Evolutionary conservation across 2,888 invertebrate genomes (phyloP).

Genomic region (Epicampocera succincta): DNA sequence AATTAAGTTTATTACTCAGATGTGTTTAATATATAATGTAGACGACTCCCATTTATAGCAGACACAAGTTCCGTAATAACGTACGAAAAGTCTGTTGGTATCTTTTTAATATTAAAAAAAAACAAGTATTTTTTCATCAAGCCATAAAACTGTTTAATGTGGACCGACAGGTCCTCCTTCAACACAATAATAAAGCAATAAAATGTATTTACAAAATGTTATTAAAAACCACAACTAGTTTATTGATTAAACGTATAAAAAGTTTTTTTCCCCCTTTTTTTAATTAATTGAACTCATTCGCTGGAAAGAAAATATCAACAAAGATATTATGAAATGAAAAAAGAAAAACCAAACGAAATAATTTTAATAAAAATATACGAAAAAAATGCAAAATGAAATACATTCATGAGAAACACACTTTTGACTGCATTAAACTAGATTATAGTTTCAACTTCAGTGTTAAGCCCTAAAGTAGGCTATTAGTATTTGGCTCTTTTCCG

Average conservation of each 20-base stretch:
- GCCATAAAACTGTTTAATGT: slow-evolving; percentile 4
- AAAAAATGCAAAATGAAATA: background rate
- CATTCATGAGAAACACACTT: background rate
- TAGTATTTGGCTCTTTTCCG: background rate
- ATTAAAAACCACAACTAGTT: slow-evolving; percentile 24
- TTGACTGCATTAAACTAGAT: slow-evolving; percentile 42
- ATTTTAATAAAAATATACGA: slow-evolving; percentile 4
- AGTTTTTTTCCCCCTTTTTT: background rate
- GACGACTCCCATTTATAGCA: slow-evolving; percentile 21
- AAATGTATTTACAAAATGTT: slow-evolving; percentile 16
- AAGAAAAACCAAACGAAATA: background rate
- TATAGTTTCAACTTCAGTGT: slow-evolving; percentile 18
- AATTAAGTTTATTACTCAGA: slow-evolving; percentile 24
- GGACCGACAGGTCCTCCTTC: background rate
- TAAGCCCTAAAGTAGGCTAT: slow-evolving; percentile 55
- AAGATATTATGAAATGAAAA: background rate
- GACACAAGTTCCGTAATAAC: background rate
- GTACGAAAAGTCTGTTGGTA: background rate
- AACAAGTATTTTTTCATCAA: background rate
- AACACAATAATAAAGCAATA: slow-evolving; percentile 10
- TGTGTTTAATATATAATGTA: slow-evolving; percentile 7
- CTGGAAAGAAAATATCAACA: slow-evolving; percentile 1
- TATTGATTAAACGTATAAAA: slow-evolving; percentile 15
- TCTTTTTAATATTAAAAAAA: background rate
- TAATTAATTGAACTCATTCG: slow-evolving; percentile 44